Evolutionary conservation across 2,888 invertebrate genomes (phyloP), one percentile per base, ranked within the genome.

Genomic region (Callosobruchus maculatus): DNA sequence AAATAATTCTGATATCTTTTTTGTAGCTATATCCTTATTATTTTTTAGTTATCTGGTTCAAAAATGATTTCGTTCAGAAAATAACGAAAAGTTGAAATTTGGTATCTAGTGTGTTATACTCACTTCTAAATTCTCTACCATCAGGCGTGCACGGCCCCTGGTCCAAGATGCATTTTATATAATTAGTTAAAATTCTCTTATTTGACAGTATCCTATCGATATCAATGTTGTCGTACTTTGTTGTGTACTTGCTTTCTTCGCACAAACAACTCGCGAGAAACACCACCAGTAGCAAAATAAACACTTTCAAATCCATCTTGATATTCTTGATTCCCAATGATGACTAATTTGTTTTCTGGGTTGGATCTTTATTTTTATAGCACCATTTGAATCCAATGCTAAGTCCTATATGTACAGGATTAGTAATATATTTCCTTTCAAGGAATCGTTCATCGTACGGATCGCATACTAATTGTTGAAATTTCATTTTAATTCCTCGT

Each of bases 121-220:
- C 81, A 86, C 89, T 89, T 90, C 84, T 89, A 78, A 84, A 85
- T 77, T 91, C 90, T 78, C 89, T 89, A 70, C 90, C 93, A 77
- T 93, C 93, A 0, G 92, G 89, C n/a, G 92, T 92, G 84, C 93
- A 93, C 5, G 89, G 88, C 4, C 91, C 91, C 79, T 85, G 88
- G 0, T 91, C 92, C 74, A 93, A 83, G 0, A 93, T 86, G 81
- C 93, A 93, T 80, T 92, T 91, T 4, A 92, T 88, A 83, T 93
- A 93, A 73, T 90, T 91, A 76, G 90, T 90, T 26, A 93, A 86
- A 4, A 93, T 87, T 70, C 93, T 89, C 4, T 91, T 88, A 67
- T 91, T 93, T 75, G 88, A 88, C 0, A 93, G 86, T 77, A 93
- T 90, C 81, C 90, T 89, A 30, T 93, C 92, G 20, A 93, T 83